These are phyloP conservation scores for Masticophis lateralis DNA, from an alignment of 2,797 vertebrate genomes.

Conservation along the genomic window DNA sequence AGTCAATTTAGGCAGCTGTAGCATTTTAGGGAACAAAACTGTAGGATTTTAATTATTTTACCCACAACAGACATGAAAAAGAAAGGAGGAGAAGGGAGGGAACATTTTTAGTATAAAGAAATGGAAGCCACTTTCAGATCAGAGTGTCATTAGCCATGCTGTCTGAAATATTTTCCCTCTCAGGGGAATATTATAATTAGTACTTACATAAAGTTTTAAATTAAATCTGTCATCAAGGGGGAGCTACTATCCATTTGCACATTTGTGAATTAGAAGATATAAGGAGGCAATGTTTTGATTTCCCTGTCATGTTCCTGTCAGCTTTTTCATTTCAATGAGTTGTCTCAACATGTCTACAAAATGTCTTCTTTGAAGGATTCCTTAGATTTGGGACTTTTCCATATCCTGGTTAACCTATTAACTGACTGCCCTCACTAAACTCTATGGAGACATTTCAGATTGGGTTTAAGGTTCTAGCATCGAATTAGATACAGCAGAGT, in stretches of 20 bases:
- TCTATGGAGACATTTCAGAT: slow-evolving; percentile 15
- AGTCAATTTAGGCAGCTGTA: not conserved
- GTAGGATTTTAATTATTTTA: slow-evolving; percentile 4
- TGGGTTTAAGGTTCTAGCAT: not conserved
- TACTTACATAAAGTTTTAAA: slow-evolving; percentile 25
- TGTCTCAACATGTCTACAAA: slow-evolving; percentile 43
- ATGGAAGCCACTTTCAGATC: slow-evolving; percentile 10
- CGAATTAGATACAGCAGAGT: not conserved
- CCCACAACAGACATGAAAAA: not conserved
- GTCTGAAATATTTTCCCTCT: not conserved
- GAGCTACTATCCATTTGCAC: slow-evolving; percentile 27
- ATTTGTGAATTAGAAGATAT: slow-evolving; percentile 43
- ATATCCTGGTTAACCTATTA: slow-evolving; percentile 34
- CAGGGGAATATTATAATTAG: slow-evolving; percentile 33
- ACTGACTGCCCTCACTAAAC: slow-evolving; percentile 30
- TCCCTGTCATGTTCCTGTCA: slow-evolving; percentile 41
- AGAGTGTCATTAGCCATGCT: not conserved
- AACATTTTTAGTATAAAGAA: slow-evolving; percentile 20
- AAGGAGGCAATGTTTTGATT: slow-evolving; percentile 15
- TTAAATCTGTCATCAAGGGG: slow-evolving; percentile 27
- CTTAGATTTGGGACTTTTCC: slow-evolving; percentile 26
- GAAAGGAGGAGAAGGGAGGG: not conserved
- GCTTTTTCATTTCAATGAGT: slow-evolving; percentile 45
- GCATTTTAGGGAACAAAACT: not conserved
- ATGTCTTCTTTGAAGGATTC: slow-evolving; percentile 29